Percentiles rank a stretch among this genome's conserved stretches.
Conservation (phyloP, 2,797 vertebrate genomes). For the Neoniphon sammara region DNA sequence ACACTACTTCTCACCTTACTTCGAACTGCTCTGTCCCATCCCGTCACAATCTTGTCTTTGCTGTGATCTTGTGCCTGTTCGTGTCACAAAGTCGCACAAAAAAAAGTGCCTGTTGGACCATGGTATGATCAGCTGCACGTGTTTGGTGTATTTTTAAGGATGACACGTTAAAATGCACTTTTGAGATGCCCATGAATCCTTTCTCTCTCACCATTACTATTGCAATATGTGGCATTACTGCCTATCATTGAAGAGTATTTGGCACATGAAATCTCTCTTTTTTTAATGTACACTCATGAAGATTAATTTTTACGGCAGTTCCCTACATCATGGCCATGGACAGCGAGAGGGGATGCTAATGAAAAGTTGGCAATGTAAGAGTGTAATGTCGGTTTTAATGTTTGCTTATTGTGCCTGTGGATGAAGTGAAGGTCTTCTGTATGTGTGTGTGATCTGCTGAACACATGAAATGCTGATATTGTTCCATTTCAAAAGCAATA, state of each 20-base stretch:
- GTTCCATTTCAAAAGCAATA: slow-evolving; percentile 72
- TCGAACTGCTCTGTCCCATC: slow-evolving; percentile 15
- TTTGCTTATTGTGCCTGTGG: slow-evolving; percentile 65
- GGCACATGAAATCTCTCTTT: neutral
- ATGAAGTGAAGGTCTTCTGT: slow-evolving; percentile 47
- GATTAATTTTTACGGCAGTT: neutral
- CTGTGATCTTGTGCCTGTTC: slow-evolving; percentile 54
- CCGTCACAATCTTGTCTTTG: slow-evolving; percentile 34
- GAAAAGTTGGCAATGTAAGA: slow-evolving; percentile 15
- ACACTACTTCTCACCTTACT: slow-evolving; percentile 20
- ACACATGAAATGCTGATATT: slow-evolving; percentile 57
- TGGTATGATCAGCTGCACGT: slow-evolving; percentile 33
- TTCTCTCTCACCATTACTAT: slow-evolving; percentile 56
- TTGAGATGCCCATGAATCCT: slow-evolving; percentile 51
- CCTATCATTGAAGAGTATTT: slow-evolving; percentile 39
- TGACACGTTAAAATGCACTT: slow-evolving; percentile 51
- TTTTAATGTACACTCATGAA: slow-evolving; percentile 13
- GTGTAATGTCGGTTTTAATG: slow-evolving; percentile 40
- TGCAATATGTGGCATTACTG: slow-evolving; percentile 50
- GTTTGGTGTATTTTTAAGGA: slow-evolving; percentile 42
- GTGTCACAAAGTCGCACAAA: slow-evolving; percentile 52
- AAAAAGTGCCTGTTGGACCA: slow-evolving; percentile 72
- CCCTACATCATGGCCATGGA: slow-evolving; percentile 24
- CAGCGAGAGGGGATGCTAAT: slow-evolving; percentile 42
- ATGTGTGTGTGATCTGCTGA: slow-evolving; percentile 53